Percentiles rank a stretch among this genome's conserved stretches.
phyloP scores from a whole-genome alignment of 2,797 vertebrate species.

The Momotus momota region DNA sequence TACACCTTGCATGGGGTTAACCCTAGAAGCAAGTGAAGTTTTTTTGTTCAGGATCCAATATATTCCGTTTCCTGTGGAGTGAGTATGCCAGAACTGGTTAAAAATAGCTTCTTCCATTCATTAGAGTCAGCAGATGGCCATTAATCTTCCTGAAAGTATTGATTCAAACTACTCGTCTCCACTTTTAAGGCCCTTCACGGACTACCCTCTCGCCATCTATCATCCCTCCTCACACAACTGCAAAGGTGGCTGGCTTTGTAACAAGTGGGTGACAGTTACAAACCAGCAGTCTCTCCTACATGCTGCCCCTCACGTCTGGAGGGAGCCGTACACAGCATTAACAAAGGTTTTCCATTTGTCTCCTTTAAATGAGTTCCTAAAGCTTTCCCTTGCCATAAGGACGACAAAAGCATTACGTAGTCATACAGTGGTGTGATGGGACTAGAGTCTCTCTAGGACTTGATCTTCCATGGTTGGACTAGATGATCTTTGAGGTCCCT shows the following conservation, averaged over 20 bases:
- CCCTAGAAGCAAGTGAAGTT: neutral
- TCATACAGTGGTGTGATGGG: neutral
- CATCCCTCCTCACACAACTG: constrained; percentile 46
- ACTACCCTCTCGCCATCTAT: constrained; percentile 61
- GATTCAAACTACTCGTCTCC: constrained; percentile 61
- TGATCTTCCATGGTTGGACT: neutral
- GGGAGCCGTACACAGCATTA: neutral
- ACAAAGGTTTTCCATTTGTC: neutral
- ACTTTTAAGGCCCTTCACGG: constrained; percentile 58
- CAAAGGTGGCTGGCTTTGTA: constrained; percentile 39
- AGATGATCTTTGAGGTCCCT: too few relatives aligned
- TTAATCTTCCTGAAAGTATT: constrained; percentile 74
- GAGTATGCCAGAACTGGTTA: constrained; percentile 48
- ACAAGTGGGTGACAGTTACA: constrained; percentile 22
- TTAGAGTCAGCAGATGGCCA: constrained; percentile 70
- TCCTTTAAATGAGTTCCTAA: constrained; percentile 6
- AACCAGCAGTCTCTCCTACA: neutral
- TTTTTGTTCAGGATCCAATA: constrained; percentile 25
- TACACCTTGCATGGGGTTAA: neutral
- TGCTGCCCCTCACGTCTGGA: neutral
- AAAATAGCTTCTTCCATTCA: constrained; percentile 71
- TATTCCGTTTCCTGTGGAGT: neutral
- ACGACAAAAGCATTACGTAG: neutral
- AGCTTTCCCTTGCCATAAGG: neutral
- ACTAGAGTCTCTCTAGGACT: neutral